These are phyloP conservation scores for Calephelis perditalis DNA, from an alignment of 2,888 invertebrate genomes.

Conservation along the genomic window DNA sequence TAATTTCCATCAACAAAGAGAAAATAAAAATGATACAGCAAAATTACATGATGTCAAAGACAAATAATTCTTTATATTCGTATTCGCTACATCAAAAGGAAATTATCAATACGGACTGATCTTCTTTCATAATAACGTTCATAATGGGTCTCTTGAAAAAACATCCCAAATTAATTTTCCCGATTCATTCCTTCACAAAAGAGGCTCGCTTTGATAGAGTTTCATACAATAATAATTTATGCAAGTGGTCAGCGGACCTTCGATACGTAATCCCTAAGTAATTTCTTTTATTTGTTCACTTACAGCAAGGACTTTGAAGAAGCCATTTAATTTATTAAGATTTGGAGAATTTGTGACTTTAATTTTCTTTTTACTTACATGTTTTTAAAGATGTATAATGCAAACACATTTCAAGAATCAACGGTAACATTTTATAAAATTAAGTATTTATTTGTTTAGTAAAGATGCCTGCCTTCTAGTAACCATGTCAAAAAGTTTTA, in stretches of 20 bases:
- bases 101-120: conserved; percentile 53
- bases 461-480: no score
- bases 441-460: no score
- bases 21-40: conserved; percentile 3
- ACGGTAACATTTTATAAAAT: no score
- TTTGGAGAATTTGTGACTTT: neutral
- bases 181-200: conserved; percentile 57
- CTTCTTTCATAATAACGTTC: conserved; percentile 39
- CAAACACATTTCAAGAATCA: no score
- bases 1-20: conserved; percentile 1
- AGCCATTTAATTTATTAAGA: conserved; percentile 18
- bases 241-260: conserved; percentile 69
- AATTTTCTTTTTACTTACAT: neutral
- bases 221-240: conserved; percentile 70
- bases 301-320: conserved; percentile 24
- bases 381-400: neutral
- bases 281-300: conserved; percentile 41
- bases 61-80: conserved; percentile 62
- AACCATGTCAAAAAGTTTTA: no score
- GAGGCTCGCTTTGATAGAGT: conserved; percentile 59
- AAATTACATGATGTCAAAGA: conserved; percentile 52
- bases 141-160: conserved; percentile 42
- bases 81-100: conserved; percentile 55
- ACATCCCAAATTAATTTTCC: conserved; percentile 68
- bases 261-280: conserved; percentile 56